Base-by-base conservation (phyloP, 2,113 vertebrate species). In the Eclectus roratus region DNA sequence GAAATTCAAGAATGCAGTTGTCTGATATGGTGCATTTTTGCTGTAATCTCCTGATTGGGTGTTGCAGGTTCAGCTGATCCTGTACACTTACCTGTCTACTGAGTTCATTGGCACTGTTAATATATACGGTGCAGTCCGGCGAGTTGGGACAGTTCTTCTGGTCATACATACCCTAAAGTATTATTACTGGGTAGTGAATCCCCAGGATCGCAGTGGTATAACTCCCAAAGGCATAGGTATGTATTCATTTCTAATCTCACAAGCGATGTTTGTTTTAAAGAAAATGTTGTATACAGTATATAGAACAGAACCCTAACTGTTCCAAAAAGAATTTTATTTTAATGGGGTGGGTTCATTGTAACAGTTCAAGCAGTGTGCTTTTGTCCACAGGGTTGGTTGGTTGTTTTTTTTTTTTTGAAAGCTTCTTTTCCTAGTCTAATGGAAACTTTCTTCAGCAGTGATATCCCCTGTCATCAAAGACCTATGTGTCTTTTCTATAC, bases 91-190 rank as follows among this genome's bases (percentile, higher is more conserved):
- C 89, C 94, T 99, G 47, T 99, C 99, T 9, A 99, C 99, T 2
- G 99, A 99, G 97, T 99, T 99, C 96, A 98, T 99, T 95, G 98
- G 99, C 96, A 99, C 99, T 13, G 99, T 99, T 69, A 99, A 98
- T 91, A 99, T 99, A 79, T 99, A 99, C 71, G 99, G 99, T 58
- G 98, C 99, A 37, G 97, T 99, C 73, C 98, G 99, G 37, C 98
- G 99, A 77, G 99, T 99, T 74, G 99, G 99, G 50, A 99, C 99
- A 2, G 99, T 99, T 39, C 98, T 99, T 19, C 97, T 99, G 96
- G 98, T 99, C 96, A 99, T 99, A 98, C 99, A 99, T 77, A 99
- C 99, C 6, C 97, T 99, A 6, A 99, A 99, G 91, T 99, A 99
- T 97, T 99, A 98, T 96, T 99, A 99, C 96, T 99, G 99, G 99